phyloP scores from a whole-genome alignment of 2,797 vertebrate species.

The Diglossa cyanea region DNA sequence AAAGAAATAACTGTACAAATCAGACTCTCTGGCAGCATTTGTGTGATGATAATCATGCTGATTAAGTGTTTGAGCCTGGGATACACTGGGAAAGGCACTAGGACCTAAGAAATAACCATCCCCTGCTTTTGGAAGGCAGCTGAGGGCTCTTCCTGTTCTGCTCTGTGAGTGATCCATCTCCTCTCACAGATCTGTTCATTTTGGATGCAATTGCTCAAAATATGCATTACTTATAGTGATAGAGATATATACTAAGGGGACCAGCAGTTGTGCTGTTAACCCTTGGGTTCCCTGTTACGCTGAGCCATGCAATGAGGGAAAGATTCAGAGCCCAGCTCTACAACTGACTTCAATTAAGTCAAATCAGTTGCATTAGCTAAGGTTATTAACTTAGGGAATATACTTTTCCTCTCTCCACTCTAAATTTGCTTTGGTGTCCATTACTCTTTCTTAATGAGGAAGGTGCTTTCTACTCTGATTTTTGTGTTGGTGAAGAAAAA shows the following conservation, averaged over 20 bases:
- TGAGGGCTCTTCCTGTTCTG: constrained; percentile 61
- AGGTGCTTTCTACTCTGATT: not conserved
- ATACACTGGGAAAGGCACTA: constrained; percentile 5
- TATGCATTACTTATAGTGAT: constrained; percentile 42
- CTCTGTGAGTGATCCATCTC: constrained; percentile 46
- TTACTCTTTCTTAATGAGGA: not conserved
- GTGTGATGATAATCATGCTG: constrained; percentile 22
- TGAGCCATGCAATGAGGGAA: not conserved
- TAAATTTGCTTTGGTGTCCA: not conserved
- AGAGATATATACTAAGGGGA: constrained; percentile 24
- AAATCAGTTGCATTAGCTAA: not conserved
- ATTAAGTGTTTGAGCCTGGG: constrained; percentile 13
- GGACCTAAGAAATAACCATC: constrained; percentile 43
- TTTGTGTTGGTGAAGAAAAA: not conserved
- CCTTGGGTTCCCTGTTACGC: not conserved
- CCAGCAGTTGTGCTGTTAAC: constrained; percentile 37
- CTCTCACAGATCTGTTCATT: constrained; percentile 46
- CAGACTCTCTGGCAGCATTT: not conserved
- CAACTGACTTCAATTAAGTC: not conserved
- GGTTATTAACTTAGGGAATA: not conserved
- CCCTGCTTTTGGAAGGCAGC: constrained; percentile 51
- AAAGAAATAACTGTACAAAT: not conserved
- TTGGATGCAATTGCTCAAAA: constrained; percentile 46
- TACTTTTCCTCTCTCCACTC: not conserved
- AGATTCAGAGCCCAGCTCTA: not conserved